Evolutionary conservation across 2,113 vertebrate species (phyloP).

Genomic region (Ictidomys tridecemlineatus): DNA sequence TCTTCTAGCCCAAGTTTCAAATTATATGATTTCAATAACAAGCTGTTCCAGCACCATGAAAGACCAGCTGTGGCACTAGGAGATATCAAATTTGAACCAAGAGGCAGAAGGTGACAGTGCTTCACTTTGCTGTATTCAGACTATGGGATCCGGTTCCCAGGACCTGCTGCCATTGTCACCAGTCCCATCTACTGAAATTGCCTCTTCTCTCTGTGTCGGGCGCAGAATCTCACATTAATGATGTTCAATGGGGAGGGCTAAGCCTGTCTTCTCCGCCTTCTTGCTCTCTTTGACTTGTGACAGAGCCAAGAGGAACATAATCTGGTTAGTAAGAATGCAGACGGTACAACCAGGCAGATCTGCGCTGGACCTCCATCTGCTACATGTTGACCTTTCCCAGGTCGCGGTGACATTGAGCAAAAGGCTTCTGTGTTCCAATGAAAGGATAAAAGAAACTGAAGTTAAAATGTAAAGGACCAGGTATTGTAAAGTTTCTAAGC

Average conservation of each 20-base stretch:
- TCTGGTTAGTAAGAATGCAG: fast-evolving
- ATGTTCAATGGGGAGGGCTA: fast-evolving
- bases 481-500: too few relatives aligned
- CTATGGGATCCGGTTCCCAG: fast-evolving
- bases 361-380: not conserved
- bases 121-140: not conserved
- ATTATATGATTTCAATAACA: not conserved
- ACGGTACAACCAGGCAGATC: too few relatives aligned
- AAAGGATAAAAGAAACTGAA: too few relatives aligned
- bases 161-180: too few relatives aligned
- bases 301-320: not conserved
- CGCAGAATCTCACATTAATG: not conserved
- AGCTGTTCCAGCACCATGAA: not conserved
- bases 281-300: not conserved
- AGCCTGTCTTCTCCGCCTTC: not conserved
- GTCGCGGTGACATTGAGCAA: not conserved
- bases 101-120: fast-evolving
- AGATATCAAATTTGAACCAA: not conserved
- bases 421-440: too few relatives aligned
- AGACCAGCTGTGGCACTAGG: not conserved
- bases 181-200: not conserved
- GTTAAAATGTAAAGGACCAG: too few relatives aligned
- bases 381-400: not conserved
- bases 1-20: not conserved
- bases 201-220: not conserved